A percentile compares a stretch with the other conserved stretches of the same genome.
phyloP scores from a whole-genome alignment of 2,113 vertebrate genomes.

The Scophthalmus maximus region DNA sequence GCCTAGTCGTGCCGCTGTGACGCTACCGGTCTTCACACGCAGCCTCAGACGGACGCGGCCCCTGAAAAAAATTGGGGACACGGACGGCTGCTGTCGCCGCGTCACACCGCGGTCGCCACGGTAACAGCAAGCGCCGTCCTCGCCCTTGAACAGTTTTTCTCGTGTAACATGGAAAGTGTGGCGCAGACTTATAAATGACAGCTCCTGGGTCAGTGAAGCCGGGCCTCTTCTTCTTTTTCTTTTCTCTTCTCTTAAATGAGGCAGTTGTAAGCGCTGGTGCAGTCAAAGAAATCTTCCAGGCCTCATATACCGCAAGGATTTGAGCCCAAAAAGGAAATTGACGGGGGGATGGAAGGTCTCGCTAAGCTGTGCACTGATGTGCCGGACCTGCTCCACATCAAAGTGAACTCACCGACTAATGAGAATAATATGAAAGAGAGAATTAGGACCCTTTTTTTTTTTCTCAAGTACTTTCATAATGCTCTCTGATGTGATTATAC shows the following conservation, averaged over 20 bases:
- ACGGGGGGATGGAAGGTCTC: conserved; percentile 13
- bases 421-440: conserved; percentile 6
- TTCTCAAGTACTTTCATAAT: conserved; percentile 1
- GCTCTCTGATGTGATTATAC: conserved; percentile 44
- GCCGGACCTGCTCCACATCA: conserved; percentile 22
- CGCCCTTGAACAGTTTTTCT: background rate
- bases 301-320: conserved; percentile 18
- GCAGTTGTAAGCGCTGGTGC: background rate
- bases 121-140: background rate
- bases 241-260: background rate
- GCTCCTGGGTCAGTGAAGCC: conserved; percentile 1
- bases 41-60: background rate
- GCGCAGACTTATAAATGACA: background rate
- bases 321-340: conserved; percentile 6
- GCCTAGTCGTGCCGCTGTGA: no score
- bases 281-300: background rate
- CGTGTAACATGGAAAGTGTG: background rate
- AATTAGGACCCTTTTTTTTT: background rate
- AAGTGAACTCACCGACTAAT: conserved; percentile 30
- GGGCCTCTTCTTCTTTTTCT: no score
- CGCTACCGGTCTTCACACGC: no score
- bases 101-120: background rate
- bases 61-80: background rate
- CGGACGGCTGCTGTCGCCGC: background rate
- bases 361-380: conserved; percentile 11